Percentiles rank a stretch among this genome's conserved stretches.
phyloP scores from a whole-genome alignment of 2,113 vertebrate species.

The Leptobrachium leishanense region DNA sequence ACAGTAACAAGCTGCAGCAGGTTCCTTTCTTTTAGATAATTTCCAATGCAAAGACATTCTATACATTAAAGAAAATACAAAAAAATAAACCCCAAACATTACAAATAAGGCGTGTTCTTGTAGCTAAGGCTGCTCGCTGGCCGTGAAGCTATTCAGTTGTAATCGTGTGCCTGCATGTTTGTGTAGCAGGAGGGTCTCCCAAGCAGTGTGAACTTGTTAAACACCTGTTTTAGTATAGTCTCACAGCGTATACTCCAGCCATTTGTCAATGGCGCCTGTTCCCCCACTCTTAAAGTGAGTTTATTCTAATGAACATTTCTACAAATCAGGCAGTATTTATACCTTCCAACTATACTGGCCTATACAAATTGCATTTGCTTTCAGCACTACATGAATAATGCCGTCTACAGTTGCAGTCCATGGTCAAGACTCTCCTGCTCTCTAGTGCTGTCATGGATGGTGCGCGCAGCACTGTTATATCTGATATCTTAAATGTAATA shows the following conservation, averaged over 20 bases:
- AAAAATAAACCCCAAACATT: too few relatives aligned
- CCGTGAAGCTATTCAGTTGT: background rate
- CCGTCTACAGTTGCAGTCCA: too few relatives aligned
- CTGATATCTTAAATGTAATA: too few relatives aligned
- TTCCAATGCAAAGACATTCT: slow-evolving; percentile 4
- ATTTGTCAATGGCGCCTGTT: background rate
- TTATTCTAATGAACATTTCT: too few relatives aligned
- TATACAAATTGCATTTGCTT: too few relatives aligned
- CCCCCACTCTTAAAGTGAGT: too few relatives aligned
- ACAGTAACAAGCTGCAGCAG: slow-evolving; percentile 21
- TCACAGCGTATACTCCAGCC: background rate
- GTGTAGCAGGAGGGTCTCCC: slow-evolving; percentile 18
- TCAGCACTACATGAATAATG: too few relatives aligned
- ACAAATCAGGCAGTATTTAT: too few relatives aligned
- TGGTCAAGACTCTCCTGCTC: too few relatives aligned
- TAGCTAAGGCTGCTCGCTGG: slow-evolving; percentile 15
- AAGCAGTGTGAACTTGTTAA: slow-evolving; percentile 13
- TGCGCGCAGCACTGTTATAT: too few relatives aligned
- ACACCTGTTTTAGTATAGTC: slow-evolving; percentile 20
- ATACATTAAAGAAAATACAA: slow-evolving; percentile 7
- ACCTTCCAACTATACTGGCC: too few relatives aligned
- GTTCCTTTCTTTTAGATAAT: slow-evolving; percentile 17
- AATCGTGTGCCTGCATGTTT: slow-evolving; percentile 37
- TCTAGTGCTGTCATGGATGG: too few relatives aligned
- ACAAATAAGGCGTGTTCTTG: slow-evolving; percentile 8